Base-by-base conservation (phyloP, 1,140 invertebrate species). In the Ceratina japonica region DNA sequence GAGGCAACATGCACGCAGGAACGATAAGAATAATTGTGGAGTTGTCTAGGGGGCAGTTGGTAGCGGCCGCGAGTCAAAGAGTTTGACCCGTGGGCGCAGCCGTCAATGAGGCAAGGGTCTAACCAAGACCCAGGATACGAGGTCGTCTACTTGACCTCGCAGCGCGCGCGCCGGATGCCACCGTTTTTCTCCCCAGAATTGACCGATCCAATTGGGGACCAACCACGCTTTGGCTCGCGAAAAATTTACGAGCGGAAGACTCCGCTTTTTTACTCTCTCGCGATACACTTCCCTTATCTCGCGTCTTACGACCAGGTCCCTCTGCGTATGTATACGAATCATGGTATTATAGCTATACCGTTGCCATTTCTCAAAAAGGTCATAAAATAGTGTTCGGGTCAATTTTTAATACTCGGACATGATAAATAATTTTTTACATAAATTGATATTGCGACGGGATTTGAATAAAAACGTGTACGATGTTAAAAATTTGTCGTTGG, bases 111-210 rank as follows among this genome's bases (percentile, higher is more conserved):
- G 80, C 75, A 85, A 84, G 82, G 80, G 74, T 61, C 76, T 81
- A 83, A 87, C 79, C 80, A 81, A 88, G 89, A 89, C 87, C 87
- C 88, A 89, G 87, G 89, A 89, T 90, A 89, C 89, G 87, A 83
- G 89, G 88, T 90, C 89, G 87, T 80, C 83, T 83, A 86, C 77
- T 90, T 89, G 87, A 90, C 88, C 89, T 76, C 87, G 70, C 78
- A 89, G 88, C 87, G 89, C 86, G 89, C 86, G 80, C 88, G 89
- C 89, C 89, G 89, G 89, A 90, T 89, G 89, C 86, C 87, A 90
- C 78, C 80, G 87, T 90, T 88, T 90, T 88, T 90, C 84, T 86
- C 83, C 76, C 72, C 64, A 82, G 87, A 89, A 87, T 89, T 89
- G 88, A 88, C 87, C 79, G 84, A 85, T 86, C 75, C 79, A 87